These are phyloP conservation scores for Poicephalus meyeri DNA, from an alignment of 2,113 vertebrate species.

Conservation along the genomic window DNA sequence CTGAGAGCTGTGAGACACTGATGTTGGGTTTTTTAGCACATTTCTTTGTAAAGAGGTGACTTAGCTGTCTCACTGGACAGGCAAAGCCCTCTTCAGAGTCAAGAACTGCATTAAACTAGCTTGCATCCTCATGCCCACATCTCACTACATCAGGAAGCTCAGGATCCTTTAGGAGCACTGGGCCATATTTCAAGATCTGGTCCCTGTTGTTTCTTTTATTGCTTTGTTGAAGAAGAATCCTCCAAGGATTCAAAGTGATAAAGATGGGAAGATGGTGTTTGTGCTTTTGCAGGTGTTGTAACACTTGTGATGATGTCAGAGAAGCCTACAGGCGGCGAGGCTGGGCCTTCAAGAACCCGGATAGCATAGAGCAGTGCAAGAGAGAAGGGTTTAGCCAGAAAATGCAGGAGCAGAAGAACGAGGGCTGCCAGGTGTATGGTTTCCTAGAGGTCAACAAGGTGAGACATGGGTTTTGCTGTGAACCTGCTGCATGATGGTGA, in stretches of 20 bases:
- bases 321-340: conserved; percentile 94
- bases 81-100: not conserved
- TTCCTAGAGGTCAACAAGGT: conserved; percentile 99
- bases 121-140: not conserved
- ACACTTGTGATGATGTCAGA: conserved; percentile 95
- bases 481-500: not conserved
- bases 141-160: not conserved
- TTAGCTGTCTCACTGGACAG: not conserved
- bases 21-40: not conserved
- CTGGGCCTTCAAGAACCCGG: conserved; percentile 97
- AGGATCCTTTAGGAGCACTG: not conserved
- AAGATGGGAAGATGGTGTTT: not conserved
- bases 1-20: not conserved
- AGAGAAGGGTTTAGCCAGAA: conserved; percentile 97
- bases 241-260: not conserved
- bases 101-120: not conserved
- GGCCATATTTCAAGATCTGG: not conserved
- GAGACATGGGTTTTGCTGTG: not conserved
- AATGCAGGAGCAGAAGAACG: conserved; percentile 99
- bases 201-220: not conserved
- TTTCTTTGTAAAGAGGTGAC: not conserved
- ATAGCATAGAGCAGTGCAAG: conserved; percentile 96
- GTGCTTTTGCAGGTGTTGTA: conserved; percentile 86
- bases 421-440: conserved; percentile 95
- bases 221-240: not conserved